Evolutionary conservation across 2,113 vertebrate species (phyloP), one percentile per base, ranked within the genome.

Genomic region (Phrynosoma blainvillii): DNA sequence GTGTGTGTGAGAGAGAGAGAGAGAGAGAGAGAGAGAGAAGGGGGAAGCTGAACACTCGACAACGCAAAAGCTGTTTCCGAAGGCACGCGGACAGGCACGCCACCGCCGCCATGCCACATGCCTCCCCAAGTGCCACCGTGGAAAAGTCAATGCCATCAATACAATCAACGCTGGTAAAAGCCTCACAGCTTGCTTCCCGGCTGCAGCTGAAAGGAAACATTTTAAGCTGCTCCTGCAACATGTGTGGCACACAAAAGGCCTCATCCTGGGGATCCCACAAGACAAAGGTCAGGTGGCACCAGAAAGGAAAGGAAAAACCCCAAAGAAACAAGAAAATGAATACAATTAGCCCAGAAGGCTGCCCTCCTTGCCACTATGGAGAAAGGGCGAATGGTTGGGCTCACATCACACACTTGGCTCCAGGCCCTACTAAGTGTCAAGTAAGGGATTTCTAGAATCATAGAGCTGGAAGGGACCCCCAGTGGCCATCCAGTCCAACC

Each of bases 101-200:
- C 12, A 30, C 23, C 14, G 4, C 56, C 6, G 23, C 21, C 8
- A 16, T 79, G 79, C 82, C 6, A 73, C 79, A 36, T 36, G 36
- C 12, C 12, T 89, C 74, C 92, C 87, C 40, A 54, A 84, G 81
- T 27, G 27, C 74, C 90, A 23, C 94, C 84, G 7, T 0, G 88
- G 87, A 95, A 88, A 89, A 93, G 93, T 92, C 94, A 91, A 59
- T 93, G 89, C 79, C 88, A 85, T 93, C 91, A 74, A 90, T 84
- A 90, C 91, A 92, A 91, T 90, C 83, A 89, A 81, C 84, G 85
- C 80, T 79, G 90, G 93, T 87, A 20, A 32, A 85, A 89, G 89
- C 90, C 82, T 90, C 79, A 62, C 73, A 84, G 80, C 79, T 88
- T 5, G 0, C 88, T 76, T 8, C 66, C 84, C 5, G 54, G 89